Evolutionary conservation across 2,113 vertebrate species (phyloP), one percentile per base, ranked within the genome.

Genomic region (Pluvialis apricaria): DNA sequence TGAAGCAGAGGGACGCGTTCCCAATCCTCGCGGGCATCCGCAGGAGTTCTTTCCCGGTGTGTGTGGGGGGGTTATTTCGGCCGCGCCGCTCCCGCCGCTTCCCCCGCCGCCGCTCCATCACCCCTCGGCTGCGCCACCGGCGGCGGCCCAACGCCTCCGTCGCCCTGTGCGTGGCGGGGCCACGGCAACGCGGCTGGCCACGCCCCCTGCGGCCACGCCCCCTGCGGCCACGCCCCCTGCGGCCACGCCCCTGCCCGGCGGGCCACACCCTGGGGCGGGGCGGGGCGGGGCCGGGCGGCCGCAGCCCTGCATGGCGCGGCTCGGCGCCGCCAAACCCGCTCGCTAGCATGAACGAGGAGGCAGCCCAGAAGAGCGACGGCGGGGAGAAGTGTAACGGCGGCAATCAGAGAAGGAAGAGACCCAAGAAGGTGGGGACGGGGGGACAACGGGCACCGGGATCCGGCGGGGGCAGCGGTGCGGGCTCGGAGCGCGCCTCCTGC

Each of bases 311-410:
- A 96, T 96, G 97, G 98, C 97, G 95, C 88, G 92, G 92, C 92
- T 80, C 25, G 91, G 83, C 54, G 40, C 90, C 90, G 86, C 61
- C 52, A 40, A 5, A 90, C 85, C 91, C 54, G 75, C 91, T 90
- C 92, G 97, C 91, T 64, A 97, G 95, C 86, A 98, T 98, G 96
- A 98, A 94, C 95, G 98, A 98, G 78, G 98, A 99, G 91, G 98
- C 98, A 92, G 98, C 98, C 96, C 98, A 98, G 95, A 98, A 97
- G 97, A 98, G 99, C 97, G 99, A 99, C 97, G 97, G 98, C 86
- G 98, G 98, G 7, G 99, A 99, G 95, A 99, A 98, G 82, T 98
- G 98, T 93, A 99, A 99, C 29, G 99, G 99, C 49, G 95, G 98
- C 54, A 99, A 97, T 28, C 98, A 98, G 97, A 95, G 98, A 55